These are phyloP conservation scores for Sminthopsis crassicaudata DNA, from an alignment of 2,113 vertebrate species.

Conservation along the genomic window DNA sequence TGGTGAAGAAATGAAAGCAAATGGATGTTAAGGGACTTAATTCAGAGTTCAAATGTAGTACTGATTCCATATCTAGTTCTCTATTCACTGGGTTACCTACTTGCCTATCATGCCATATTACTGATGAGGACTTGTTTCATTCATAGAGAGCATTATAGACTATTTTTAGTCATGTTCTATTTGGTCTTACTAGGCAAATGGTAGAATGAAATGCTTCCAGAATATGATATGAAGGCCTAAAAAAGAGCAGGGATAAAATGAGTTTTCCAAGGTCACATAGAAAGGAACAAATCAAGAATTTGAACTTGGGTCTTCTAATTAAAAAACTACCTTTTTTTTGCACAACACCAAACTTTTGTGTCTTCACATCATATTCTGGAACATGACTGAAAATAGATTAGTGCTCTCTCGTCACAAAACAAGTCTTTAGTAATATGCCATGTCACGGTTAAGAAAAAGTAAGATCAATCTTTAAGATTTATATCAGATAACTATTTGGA, in stretches of 20 bases:
- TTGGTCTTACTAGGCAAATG: too few species aligned
- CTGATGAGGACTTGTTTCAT: not conserved
- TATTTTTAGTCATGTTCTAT: not conserved
- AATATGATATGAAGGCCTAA: not conserved
- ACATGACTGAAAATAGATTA: not conserved
- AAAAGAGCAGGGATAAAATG: not conserved
- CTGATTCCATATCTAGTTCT: not conserved
- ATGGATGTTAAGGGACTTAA: not conserved
- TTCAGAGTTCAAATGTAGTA: too few species aligned
- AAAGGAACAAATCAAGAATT: not conserved
- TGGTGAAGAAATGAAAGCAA: not conserved
- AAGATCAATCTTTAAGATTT: not conserved
- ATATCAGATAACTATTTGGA: not conserved
- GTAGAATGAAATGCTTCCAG: not conserved
- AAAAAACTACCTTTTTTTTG: not conserved
- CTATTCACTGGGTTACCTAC: not conserved
- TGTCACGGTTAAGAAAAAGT: not conserved
- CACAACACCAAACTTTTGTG: not conserved
- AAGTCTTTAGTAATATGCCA: not conserved
- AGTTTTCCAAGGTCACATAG: not conserved
- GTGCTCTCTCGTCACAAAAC: not conserved
- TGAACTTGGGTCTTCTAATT: not conserved
- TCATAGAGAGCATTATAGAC: not conserved
- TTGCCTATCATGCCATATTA: not conserved
- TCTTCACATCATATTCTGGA: not conserved